Conservation (phyloP, 2,888 invertebrate species). For the Ichneumon xanthorius region DNA sequence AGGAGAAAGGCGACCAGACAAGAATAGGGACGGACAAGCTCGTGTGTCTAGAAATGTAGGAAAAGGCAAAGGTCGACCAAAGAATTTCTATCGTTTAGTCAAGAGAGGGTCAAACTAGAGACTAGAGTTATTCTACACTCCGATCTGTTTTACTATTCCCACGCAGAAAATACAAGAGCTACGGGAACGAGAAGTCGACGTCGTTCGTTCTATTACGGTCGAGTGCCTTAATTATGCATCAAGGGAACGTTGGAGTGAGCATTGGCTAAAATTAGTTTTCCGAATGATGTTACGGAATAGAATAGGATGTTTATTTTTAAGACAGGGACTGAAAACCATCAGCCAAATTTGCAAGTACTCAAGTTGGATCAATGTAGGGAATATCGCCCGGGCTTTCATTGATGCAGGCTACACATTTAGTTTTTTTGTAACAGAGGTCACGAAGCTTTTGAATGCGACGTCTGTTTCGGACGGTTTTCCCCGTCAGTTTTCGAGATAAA, state of each 20-base stretch:
- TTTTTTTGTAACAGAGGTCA: no score
- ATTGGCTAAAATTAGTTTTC: background rate
- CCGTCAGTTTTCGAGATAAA: no score
- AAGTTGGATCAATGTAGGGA: no score
- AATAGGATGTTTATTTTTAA: background rate
- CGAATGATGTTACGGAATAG: background rate
- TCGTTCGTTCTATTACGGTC: slow-evolving; percentile 3
- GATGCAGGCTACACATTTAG: no score
- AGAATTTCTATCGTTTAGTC: slow-evolving; percentile 46
- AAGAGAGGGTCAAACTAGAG: slow-evolving; percentile 23
- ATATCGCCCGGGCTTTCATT: no score
- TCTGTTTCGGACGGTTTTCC: no score
- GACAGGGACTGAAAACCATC: background rate
- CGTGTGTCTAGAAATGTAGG: slow-evolving; percentile 48
- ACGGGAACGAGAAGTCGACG: slow-evolving; percentile 15
- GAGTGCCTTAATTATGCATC: slow-evolving; percentile 51
- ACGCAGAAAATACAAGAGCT: background rate
- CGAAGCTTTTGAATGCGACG: no score
- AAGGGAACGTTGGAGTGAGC: slow-evolving; percentile 43
- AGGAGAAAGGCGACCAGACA: slow-evolving; percentile 25
- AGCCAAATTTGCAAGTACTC: no score
- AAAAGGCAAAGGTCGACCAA: slow-evolving; percentile 55
- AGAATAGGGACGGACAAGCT: slow-evolving; percentile 24
- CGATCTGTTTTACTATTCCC: slow-evolving; percentile 1
- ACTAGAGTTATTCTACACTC: slow-evolving; percentile 6